phyloP scores from a whole-genome alignment of 2,113 vertebrate genomes.

The Catharus fuscescens region DNA sequence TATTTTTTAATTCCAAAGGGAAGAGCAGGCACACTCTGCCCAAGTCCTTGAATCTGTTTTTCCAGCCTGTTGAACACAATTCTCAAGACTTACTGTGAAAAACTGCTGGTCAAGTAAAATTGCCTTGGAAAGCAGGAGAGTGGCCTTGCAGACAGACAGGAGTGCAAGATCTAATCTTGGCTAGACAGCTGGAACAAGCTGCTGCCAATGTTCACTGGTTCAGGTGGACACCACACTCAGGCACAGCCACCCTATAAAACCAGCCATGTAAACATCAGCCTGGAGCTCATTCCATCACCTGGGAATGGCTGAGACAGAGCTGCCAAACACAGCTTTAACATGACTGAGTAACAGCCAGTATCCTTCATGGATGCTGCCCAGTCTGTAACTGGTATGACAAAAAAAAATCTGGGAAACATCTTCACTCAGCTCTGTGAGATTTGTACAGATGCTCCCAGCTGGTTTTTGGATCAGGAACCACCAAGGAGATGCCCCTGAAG shows the following conservation, averaged over 20 bases:
- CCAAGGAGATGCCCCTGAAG: background rate
- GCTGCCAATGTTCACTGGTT: background rate
- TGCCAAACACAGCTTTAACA: background rate
- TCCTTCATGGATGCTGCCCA: background rate
- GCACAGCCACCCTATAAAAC: background rate
- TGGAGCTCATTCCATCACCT: background rate
- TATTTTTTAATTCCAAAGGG: background rate
- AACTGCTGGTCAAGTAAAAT: background rate
- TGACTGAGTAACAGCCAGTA: background rate
- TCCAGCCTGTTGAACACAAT: background rate
- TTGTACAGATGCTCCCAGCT: background rate
- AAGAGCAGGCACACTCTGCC: background rate
- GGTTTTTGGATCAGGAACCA: background rate
- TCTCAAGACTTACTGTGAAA: background rate
- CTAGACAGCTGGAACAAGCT: background rate
- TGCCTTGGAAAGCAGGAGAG: background rate
- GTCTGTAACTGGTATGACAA: background rate
- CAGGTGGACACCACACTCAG: background rate
- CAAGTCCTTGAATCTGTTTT: background rate
- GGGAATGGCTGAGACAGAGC: background rate
- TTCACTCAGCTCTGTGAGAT: background rate
- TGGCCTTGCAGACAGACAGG: background rate
- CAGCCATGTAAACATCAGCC: background rate
- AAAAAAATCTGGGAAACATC: background rate
- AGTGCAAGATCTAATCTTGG: background rate